Evolutionary conservation across 2,797 vertebrate genomes (phyloP).

Genomic region (Macrochelys suwanniensis): DNA sequence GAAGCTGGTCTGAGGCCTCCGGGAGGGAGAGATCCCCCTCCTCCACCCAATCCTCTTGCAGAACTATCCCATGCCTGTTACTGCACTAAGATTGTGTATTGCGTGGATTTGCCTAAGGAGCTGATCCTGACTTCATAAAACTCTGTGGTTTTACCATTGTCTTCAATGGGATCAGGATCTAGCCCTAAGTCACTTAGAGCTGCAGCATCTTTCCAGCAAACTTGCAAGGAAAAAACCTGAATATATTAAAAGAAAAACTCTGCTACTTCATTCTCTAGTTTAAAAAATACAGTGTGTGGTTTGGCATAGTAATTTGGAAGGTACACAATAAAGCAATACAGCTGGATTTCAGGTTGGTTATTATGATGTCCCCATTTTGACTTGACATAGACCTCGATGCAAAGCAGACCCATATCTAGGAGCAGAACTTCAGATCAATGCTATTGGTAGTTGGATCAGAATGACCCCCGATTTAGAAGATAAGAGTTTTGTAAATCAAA

Average conservation of each 20-base stretch:
- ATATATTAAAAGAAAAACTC: not conserved
- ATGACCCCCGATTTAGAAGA: not conserved
- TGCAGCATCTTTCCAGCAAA: not conserved
- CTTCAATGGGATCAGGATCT: not conserved
- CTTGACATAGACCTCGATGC: not conserved
- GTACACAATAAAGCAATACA: not conserved
- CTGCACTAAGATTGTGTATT: not conserved
- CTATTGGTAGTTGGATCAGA: not conserved
- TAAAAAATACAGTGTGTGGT: not conserved
- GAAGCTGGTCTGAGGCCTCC: not conserved
- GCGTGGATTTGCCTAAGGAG: not conserved
- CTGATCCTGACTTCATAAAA: not conserved
- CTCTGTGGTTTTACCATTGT: not conserved
- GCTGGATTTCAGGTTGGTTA: not conserved
- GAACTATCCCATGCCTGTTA: not conserved
- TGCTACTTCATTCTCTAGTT: not conserved
- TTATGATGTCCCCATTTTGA: not conserved
- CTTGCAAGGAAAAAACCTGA: not conserved
- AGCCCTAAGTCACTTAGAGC: not conserved
- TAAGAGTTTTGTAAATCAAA: not conserved
- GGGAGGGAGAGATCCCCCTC: not conserved
- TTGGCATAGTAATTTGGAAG: not conserved
- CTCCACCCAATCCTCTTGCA: not conserved
- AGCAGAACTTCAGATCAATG: not conserved
- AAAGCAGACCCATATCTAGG: not conserved